A percentile compares a stretch with the other conserved stretches of the same genome.
phyloP scores from a whole-genome alignment of 2,888 invertebrate genomes.

The Poecilobothrus nobilitatus region DNA sequence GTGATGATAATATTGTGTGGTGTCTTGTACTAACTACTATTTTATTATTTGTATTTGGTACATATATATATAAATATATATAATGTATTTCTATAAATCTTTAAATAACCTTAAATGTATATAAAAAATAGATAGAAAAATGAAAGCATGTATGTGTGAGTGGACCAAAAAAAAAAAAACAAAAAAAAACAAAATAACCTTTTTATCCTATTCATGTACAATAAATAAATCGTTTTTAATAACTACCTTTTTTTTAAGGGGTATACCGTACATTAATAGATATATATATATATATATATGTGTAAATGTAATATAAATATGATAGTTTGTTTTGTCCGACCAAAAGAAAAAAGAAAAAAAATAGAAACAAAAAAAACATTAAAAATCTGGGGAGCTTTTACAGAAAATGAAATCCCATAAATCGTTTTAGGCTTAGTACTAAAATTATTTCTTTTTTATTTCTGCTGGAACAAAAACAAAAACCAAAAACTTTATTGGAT shows the following conservation, averaged over 20 bases:
- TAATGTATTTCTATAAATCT: no score
- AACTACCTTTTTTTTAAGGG: neutral
- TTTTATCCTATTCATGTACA: neutral
- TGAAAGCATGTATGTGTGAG: neutral
- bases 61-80: no score
- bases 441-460: neutral
- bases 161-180: neutral
- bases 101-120: no score
- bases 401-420: neutral
- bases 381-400: neutral
- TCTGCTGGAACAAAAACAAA: no score
- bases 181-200: neutral
- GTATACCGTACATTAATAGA: no score
- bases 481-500: no score
- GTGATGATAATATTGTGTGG: neutral
- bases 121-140: neutral
- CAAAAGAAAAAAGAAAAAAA: no score
- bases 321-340: neutral
- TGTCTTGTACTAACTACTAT: neutral
- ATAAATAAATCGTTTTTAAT: slow-evolving; percentile 3
- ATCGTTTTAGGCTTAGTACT: neutral
- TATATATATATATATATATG: neutral
- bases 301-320: neutral
- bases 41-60: no score
- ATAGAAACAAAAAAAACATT: no score